These are phyloP conservation scores for Ceratothoa steindachneri DNA, from an alignment of 2,888 invertebrate genomes.

Conservation along the genomic window DNA sequence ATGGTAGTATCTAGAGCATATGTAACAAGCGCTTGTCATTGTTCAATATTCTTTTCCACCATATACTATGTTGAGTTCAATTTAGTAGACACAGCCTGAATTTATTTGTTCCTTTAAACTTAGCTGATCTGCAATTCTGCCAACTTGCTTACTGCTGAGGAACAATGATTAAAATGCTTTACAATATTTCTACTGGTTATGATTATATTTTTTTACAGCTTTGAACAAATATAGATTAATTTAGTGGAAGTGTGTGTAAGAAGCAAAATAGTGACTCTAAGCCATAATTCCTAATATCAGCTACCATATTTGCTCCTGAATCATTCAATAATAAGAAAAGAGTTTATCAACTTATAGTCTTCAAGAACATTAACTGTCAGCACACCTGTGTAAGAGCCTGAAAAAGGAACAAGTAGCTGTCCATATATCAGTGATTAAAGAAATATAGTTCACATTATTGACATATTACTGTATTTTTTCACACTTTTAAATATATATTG, in stretches of 20 bases:
- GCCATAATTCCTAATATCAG: not conserved
- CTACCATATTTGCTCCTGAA: not conserved
- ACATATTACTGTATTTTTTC: not conserved
- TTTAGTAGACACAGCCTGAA: not conserved
- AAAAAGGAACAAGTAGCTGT: not conserved
- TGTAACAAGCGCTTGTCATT: not conserved
- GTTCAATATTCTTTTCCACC: not conserved
- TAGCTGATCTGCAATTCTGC: not conserved
- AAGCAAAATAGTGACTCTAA: not conserved
- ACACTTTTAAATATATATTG: not conserved
- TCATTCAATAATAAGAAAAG: not conserved
- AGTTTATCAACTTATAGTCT: too few species aligned
- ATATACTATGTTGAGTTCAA: too few species aligned
- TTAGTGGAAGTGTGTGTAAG: not conserved
- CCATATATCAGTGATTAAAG: not conserved
- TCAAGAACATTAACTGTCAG: too few species aligned
- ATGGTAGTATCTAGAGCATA: not conserved
- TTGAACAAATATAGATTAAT: not conserved
- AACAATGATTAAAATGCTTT: not conserved
- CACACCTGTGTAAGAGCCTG: too few species aligned
- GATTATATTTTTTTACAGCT: not conserved
- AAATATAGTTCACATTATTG: not conserved
- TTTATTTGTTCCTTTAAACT: not conserved
- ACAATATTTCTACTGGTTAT: not conserved
- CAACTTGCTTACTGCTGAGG: not conserved